These are phyloP conservation scores for Limenitis camilla DNA, from an alignment of 2,888 invertebrate species.

Conservation along the genomic window DNA sequence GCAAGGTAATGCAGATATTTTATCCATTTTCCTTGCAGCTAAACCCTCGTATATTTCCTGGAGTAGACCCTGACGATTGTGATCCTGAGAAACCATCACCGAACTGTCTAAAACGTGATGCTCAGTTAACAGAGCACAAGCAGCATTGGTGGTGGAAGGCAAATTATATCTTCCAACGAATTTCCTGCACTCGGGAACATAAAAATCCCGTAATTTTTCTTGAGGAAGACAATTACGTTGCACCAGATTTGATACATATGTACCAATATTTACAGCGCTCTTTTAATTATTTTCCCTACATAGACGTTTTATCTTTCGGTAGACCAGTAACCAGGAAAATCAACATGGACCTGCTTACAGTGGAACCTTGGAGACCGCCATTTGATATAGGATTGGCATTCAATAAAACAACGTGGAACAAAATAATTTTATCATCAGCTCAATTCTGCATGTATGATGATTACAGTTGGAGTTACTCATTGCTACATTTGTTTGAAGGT, in stretches of 20 bases:
- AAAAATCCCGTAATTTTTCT: conserved; percentile 37
- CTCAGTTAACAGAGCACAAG: conserved; percentile 35
- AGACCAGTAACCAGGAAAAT: conserved; percentile 23
- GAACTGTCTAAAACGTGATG: conserved; percentile 30
- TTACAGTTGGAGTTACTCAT: conserved; percentile 44
- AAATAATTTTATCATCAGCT: conserved; percentile 26
- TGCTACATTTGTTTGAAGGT: conserved; percentile 32
- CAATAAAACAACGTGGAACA: conserved; percentile 38
- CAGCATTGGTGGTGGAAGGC: conserved; percentile 56
- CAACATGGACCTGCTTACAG: conserved; percentile 30
- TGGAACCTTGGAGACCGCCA: conserved; percentile 42
- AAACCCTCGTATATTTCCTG: conserved; percentile 36
- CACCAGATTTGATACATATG: conserved; percentile 42
- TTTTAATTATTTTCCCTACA: conserved; percentile 28
- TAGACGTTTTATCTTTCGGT: conserved; percentile 38
- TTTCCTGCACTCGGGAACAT: conserved; percentile 27
- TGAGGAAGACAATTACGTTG: conserved; percentile 39
- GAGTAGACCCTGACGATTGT: conserved; percentile 32
- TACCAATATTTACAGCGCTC: conserved; percentile 29
- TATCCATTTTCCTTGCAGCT: conserved; percentile 45
- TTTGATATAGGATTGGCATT: conserved; percentile 41
- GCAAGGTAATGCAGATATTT: conserved; percentile 46
- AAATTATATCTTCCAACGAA: conserved; percentile 34
- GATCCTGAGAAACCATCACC: background rate
- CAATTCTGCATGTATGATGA: conserved; percentile 42